Percentiles rank a stretch among this genome's conserved stretches.
phyloP scores from a whole-genome alignment of 2,113 vertebrate genomes.

The Nansenia antarctica region DNA sequence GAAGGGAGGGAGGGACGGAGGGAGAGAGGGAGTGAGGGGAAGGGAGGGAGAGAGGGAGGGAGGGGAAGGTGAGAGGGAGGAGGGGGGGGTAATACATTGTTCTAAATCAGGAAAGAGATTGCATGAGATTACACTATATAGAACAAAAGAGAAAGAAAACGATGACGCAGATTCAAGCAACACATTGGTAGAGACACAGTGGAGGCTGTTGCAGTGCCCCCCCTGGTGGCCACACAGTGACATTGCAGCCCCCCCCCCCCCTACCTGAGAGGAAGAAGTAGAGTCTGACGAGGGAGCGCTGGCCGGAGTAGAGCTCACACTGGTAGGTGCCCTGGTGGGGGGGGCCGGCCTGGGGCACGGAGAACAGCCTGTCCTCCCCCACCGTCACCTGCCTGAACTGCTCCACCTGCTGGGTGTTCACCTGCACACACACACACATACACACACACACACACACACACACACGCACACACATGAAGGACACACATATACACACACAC shows the following conservation, averaged over 20 bases:
- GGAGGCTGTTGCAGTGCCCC: not conserved
- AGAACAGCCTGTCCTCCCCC: constrained; percentile 64
- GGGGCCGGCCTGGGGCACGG: constrained; percentile 55
- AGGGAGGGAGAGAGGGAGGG: not conserved
- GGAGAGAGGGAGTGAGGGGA: not conserved
- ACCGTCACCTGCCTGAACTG: constrained; percentile 66
- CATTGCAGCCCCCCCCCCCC: too few species aligned
- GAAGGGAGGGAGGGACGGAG: not conserved
- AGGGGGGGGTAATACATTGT: not conserved
- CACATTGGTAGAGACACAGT: not conserved
- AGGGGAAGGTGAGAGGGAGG: not conserved
- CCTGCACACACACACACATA: constrained; percentile 46
- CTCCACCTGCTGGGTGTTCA: constrained; percentile 57
- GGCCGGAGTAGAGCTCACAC: constrained; percentile 72
- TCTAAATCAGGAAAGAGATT: not conserved
- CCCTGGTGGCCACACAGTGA: too few species aligned
- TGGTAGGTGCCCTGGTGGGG: constrained; percentile 74
- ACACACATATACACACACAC: constrained; percentile 28
- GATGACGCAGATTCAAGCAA: too few species aligned
- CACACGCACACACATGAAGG: constrained; percentile 6
- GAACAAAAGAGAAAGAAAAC: too few species aligned
- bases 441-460: constrained; percentile 34
- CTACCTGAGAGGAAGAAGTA: constrained; percentile 68
- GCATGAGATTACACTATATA: not conserved
- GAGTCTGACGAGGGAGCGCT: constrained; percentile 61